These are phyloP conservation scores for Procambarus clarkii DNA, from an alignment of 1,140 invertebrate species.

Conservation along the genomic window DNA sequence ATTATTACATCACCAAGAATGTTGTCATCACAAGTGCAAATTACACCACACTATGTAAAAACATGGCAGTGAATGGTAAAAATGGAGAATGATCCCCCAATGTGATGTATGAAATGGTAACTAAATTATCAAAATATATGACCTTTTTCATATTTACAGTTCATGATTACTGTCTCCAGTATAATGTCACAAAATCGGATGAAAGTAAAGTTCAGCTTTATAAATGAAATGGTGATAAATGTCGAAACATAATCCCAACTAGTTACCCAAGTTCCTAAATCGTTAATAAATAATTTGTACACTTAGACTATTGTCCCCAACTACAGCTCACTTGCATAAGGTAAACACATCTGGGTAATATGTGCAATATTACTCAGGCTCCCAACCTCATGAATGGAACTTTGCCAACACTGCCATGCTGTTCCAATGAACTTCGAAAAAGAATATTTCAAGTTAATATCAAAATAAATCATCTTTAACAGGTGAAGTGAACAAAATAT, in stretches of 20 bases:
- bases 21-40: conserved; percentile 20
- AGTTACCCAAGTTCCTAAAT: background rate
- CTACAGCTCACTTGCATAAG: background rate
- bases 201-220: conserved; percentile 22
- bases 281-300: background rate
- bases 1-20: background rate
- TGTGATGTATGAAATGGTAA: conserved; percentile 52
- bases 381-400: background rate
- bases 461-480: background rate
- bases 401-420: background rate
- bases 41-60: conserved; percentile 43
- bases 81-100: conserved; percentile 2
- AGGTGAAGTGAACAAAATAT: background rate
- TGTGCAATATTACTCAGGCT: no score
- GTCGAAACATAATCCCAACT: background rate
- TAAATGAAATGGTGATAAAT: background rate
- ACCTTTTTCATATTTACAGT: conserved; percentile 43
- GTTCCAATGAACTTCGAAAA: background rate
- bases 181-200: conserved; percentile 5
- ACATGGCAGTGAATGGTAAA: conserved; percentile 53
- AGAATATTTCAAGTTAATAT: background rate
- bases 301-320: background rate
- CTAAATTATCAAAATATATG: conserved; percentile 59
- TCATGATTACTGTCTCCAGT: conserved; percentile 33
- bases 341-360: no score